phyloP scores from a whole-genome alignment of 1,140 invertebrate genomes.

The Drosophila subpulchrella region DNA sequence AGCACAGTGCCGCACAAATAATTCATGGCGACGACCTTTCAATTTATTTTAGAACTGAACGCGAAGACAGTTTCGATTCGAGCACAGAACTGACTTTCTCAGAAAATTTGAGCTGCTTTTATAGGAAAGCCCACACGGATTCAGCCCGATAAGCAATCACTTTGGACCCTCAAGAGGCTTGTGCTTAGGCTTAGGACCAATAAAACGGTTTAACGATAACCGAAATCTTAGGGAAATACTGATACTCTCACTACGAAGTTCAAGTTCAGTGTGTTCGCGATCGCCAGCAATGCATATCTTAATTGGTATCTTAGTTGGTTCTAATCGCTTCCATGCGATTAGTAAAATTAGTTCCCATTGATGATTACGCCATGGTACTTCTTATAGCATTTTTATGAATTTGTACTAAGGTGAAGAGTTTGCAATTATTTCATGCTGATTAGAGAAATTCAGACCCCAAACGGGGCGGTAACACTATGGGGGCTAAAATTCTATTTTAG shows the following conservation, averaged over 20 bases:
- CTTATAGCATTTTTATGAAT: slow-evolving; percentile 36
- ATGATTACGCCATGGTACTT: slow-evolving; percentile 7
- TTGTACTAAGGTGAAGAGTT: slow-evolving; percentile 25
- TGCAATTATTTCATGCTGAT: background rate
- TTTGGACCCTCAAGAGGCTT: slow-evolving; percentile 26
- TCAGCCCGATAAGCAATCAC: slow-evolving; percentile 23
- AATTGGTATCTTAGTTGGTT: slow-evolving; percentile 32
- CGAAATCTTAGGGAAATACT: slow-evolving; percentile 9
- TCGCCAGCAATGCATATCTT: slow-evolving; percentile 12
- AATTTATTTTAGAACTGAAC: slow-evolving; percentile 25
- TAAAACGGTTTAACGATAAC: slow-evolving; percentile 35
- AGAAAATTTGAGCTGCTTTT: slow-evolving; percentile 11
- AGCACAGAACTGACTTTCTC: slow-evolving; percentile 31
- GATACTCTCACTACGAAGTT: slow-evolving; percentile 25
- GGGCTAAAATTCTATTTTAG: slow-evolving; percentile 9
- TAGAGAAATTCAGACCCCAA: slow-evolving; percentile 7
- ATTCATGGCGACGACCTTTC: slow-evolving; percentile 34
- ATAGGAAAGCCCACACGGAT: slow-evolving; percentile 10
- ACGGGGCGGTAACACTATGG: background rate
- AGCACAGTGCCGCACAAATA: slow-evolving; percentile 37
- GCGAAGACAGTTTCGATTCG: slow-evolving; percentile 5
- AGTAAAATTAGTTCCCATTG: slow-evolving; percentile 43
- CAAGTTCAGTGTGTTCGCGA: slow-evolving; percentile 31
- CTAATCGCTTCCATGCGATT: slow-evolving; percentile 29
- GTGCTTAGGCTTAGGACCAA: slow-evolving; percentile 35